Base-by-base conservation (phyloP, 1,140 invertebrate species). In the Ptiloglossa arizonensis region DNA sequence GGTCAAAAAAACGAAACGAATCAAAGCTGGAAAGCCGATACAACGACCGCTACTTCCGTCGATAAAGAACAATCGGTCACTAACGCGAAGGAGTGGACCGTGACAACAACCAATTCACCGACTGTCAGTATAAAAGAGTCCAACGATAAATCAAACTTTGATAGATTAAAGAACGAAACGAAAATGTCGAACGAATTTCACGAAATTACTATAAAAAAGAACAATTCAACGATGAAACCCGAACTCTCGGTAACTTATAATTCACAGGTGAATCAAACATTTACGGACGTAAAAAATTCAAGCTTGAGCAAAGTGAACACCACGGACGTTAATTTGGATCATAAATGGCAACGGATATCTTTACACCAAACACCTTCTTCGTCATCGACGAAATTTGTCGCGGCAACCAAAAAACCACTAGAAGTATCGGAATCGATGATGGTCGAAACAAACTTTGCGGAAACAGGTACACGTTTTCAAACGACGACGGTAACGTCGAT, bases 331-430 rank as follows among this genome's bases (percentile, higher is more conserved):
- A 19, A 27, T 46, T 11, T 24, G 0, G 24, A 59, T 0, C 15
- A 54, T 1, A 76, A 24, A 35, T 71, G 73, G 73, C 73, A 76
- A 8, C 17, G 41, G 15, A 68, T 76, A 60, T 22, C 73, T 8
- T 59, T 69, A 9, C 41, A 56, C 13, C 64, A 50, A 15, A 35
- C 19, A 9, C 44, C 17, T 5, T 11, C 72, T 0, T 44, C 54
- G 22, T 32, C 29, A 5, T 17, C 46, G 5, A 69, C 41, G 11
- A 46, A 35, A 27, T n/a, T 1, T 22, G 11, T 8, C 2, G 9
- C 35, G 13, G 17, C 22, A 15, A 41, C n/a, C 4, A 48, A 66
- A 9, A 46, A 66, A 19, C 17, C 44, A 5, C 0, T 0, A 13
- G 6, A 19, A 15, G 5, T 1, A 38, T 5, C 60, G 22, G 6